A percentile compares a stretch with the other conserved stretches of the same genome.
Evolutionary conservation across 2,888 invertebrate genomes (phyloP).

Genomic region (Brenthis hecate): DNA sequence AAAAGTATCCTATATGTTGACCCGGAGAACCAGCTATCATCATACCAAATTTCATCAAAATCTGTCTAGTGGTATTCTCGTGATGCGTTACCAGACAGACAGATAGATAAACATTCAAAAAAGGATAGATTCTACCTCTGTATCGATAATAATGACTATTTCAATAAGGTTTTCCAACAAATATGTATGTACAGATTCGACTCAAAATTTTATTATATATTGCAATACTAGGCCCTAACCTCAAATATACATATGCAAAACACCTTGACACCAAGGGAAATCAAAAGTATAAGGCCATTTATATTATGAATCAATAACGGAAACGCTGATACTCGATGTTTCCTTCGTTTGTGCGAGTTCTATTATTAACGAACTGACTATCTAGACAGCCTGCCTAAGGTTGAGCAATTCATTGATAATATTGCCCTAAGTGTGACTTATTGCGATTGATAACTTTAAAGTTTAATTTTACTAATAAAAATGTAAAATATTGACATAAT

Average conservation of each 20-base stretch:
- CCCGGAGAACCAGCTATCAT: too few relatives aligned
- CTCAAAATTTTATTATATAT: too few relatives aligned
- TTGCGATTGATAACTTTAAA: conserved; percentile 19
- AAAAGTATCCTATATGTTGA: too few relatives aligned
- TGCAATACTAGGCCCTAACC: not conserved
- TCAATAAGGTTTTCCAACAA: too few relatives aligned
- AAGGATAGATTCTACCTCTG: too few relatives aligned
- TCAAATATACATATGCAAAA: not conserved
- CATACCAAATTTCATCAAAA: too few relatives aligned
- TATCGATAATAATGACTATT: too few relatives aligned
- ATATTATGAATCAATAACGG: conserved; percentile 33
- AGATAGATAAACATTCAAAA: too few relatives aligned
- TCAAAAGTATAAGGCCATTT: not conserved
- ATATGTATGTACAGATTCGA: too few relatives aligned
- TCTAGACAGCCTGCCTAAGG: conserved; percentile 32
- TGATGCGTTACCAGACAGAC: too few relatives aligned
- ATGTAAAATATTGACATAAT: not conserved
- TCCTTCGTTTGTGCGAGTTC: conserved; percentile 32
- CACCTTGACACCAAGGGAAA: conserved; percentile 20
- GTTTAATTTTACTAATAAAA: not conserved
- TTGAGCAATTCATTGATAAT: conserved; percentile 29
- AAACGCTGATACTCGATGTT: conserved; percentile 29
- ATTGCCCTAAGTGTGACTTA: conserved; percentile 13
- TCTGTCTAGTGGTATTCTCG: too few relatives aligned
- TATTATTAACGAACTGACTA: conserved; percentile 30